Base-by-base conservation (phyloP, 2,113 vertebrate species). In the Atrichornis clamosus region DNA sequence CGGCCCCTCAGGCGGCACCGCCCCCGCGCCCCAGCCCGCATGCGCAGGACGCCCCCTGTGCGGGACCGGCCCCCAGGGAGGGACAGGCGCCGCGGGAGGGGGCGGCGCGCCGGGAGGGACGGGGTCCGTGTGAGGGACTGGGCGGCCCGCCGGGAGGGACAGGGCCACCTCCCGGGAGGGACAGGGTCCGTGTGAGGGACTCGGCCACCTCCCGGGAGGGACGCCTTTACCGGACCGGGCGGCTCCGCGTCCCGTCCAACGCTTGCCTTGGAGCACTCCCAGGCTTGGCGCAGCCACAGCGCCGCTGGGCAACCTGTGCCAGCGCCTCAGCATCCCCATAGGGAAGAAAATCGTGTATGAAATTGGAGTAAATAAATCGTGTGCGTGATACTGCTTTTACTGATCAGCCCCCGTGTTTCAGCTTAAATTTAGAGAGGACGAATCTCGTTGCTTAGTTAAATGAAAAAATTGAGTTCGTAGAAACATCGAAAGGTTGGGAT, bases 111-210 rank as follows among this genome's bases (percentile, higher is more conserved):
- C n/a, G n/a, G n/a, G n/a, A n/a, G n/a, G n/a, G n/a, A n/a, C n/a
- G n/a, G n/a, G n/a, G n/a, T n/a, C n/a, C n/a, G n/a, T n/a, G n/a
- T n/a, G n/a, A n/a, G n/a, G n/a, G n/a, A n/a, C n/a, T n/a, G n/a
- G n/a, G n/a, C 50, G 50, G 47, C 20, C 47, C 21, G 23, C 10
- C 39, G 39, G 39, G 39, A 41, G 39, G 39, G 39, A 41, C 39
- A 13, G 39, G n/a, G 49, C 49, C 24, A 9, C 39, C 39, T 13
- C 39, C 10, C 39, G 39, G 39, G 39, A 3, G 10, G 12, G 56
- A 3, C 5, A n/a, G n/a, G n/a, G n/a, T n/a, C n/a, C n/a, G n/a
- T n/a, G 1, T 4, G 8, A 26, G 17, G n/a, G 22, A 3, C 3
- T 13, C 1, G 21, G 49, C 49, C 24, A 9, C 39, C 39, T 13